phyloP scores from a whole-genome alignment of 2,113 vertebrate species.

The Perognathus longimembris region DNA sequence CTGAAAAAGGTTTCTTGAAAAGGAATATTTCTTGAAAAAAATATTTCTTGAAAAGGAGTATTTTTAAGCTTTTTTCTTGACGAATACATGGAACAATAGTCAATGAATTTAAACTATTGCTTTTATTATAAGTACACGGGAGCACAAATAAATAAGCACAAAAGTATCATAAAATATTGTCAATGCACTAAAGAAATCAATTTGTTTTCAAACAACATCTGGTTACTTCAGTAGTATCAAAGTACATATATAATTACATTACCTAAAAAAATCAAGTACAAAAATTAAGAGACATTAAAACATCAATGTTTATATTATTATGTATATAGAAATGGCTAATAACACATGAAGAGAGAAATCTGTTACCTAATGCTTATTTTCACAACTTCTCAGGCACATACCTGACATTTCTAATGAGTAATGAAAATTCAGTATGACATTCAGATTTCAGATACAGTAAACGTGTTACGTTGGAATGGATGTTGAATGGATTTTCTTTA shows the following conservation, averaged over 20 bases:
- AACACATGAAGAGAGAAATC: slow-evolving; percentile 89
- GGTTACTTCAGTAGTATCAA: slow-evolving; percentile 92
- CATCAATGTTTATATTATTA: slow-evolving; percentile 87
- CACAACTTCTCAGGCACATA: slow-evolving; percentile 89
- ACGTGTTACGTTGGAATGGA: slow-evolving; percentile 87
- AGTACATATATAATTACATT: slow-evolving; percentile 91
- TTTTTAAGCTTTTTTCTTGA: background rate
- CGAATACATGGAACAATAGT: slow-evolving; percentile 25
- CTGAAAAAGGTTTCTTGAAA: background rate
- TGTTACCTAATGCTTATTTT: slow-evolving; percentile 87
- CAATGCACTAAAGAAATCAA: slow-evolving; percentile 91
- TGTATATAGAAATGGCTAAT: slow-evolving; percentile 89
- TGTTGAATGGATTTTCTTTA: slow-evolving; percentile 87
- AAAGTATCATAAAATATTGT: slow-evolving; percentile 91
- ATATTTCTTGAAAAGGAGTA: background rate
- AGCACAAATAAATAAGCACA: slow-evolving; percentile 93
- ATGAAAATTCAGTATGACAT: slow-evolving; percentile 89
- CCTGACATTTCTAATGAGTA: slow-evolving; percentile 89
- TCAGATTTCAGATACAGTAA: slow-evolving; percentile 88
- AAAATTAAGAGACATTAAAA: slow-evolving; percentile 90
- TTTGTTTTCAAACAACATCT: slow-evolving; percentile 88
- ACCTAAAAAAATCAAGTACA: slow-evolving; percentile 92
- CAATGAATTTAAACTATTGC: slow-evolving; percentile 91
- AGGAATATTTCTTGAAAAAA: background rate
- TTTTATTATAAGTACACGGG: slow-evolving; percentile 92